Conservation (phyloP, 1,140 invertebrate species). For the Anastrepha obliqua region DNA sequence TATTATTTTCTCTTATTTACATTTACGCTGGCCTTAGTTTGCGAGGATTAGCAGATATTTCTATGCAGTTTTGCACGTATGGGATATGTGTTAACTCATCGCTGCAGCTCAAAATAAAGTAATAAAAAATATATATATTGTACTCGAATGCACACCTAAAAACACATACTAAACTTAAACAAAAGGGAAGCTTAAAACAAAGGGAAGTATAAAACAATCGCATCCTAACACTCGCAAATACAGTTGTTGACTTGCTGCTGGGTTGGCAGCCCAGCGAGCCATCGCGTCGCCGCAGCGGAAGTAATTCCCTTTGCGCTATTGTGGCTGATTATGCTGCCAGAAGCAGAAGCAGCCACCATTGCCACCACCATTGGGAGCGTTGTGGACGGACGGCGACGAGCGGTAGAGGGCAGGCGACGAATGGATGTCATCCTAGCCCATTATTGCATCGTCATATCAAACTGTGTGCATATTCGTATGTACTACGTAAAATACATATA, state of each 20-base stretch:
- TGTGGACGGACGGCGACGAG: neutral
- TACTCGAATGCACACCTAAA: conserved; percentile 1
- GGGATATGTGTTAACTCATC: neutral
- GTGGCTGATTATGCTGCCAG: conserved; percentile 73
- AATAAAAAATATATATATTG: conserved; percentile 16
- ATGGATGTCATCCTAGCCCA: conserved; percentile 38
- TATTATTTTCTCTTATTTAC: neutral
- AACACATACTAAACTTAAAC: conserved; percentile 44
- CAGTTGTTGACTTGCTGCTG: conserved; percentile 58
- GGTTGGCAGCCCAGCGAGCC: conserved; percentile 46
- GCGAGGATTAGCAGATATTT: conserved; percentile 34
- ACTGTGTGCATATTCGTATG: conserved; percentile 35
- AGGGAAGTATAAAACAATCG: conserved; percentile 71
- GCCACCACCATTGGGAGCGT: conserved; percentile 37
- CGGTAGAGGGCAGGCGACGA: conserved; percentile 18
- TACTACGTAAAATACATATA: conserved; percentile 12
- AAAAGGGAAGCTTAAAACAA: conserved; percentile 65
- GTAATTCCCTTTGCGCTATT: conserved; percentile 72
- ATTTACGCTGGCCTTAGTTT: neutral
- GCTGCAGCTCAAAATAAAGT: conserved; percentile 32
- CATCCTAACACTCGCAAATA: conserved; percentile 59
- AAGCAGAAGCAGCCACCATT: conserved; percentile 58
- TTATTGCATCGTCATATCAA: conserved; percentile 50
- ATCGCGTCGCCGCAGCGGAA: conserved; percentile 70
- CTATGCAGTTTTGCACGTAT: neutral